A percentile compares a stretch with the other conserved stretches of the same genome.
These are phyloP conservation scores for Lasaia peninsularis DNA, from an alignment of 1,140 invertebrate genomes.

Conservation along the genomic window DNA sequence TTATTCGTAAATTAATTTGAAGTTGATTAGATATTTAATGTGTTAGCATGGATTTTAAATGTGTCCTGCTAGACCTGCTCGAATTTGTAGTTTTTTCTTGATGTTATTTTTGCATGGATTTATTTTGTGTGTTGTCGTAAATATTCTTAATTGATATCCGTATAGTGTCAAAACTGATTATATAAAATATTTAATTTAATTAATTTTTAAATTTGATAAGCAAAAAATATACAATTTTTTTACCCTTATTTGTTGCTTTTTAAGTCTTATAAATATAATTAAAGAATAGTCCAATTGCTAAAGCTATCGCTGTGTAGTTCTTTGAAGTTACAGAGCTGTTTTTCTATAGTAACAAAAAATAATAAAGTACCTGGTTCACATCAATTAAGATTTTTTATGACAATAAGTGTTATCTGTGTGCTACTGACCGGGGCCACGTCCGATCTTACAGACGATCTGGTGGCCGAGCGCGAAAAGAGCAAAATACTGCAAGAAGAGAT, in stretches of 20 bases:
- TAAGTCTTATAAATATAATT: too few species aligned
- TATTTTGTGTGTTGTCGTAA: constrained; percentile 59
- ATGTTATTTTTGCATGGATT: constrained; percentile 59
- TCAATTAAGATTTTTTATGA: constrained; percentile 29
- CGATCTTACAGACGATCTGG: constrained; percentile 93
- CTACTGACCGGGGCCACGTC: constrained; percentile 61
- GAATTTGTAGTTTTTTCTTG: constrained; percentile 48
- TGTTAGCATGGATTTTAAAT: constrained; percentile 60
- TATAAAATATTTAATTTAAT: background rate
- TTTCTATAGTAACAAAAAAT: background rate
- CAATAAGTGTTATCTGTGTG: constrained; percentile 39
- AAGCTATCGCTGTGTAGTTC: too few species aligned
- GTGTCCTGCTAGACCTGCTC: constrained; percentile 61
- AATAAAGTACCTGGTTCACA: background rate
- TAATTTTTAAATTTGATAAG: background rate
- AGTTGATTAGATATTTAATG: constrained; percentile 29
- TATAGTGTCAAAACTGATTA: too few species aligned
- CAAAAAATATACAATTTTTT: background rate
- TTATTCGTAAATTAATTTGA: constrained; percentile 6
- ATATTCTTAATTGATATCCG: constrained; percentile 22
- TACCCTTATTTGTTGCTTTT: too few species aligned
- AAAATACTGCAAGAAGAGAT: constrained; percentile 98
- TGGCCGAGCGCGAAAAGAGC: constrained; percentile 96
- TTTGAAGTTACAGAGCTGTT: background rate
- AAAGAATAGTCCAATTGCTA: too few species aligned